These are phyloP conservation scores for Synanceia verrucosa DNA, from an alignment of 2,797 vertebrate genomes.

Conservation along the genomic window DNA sequence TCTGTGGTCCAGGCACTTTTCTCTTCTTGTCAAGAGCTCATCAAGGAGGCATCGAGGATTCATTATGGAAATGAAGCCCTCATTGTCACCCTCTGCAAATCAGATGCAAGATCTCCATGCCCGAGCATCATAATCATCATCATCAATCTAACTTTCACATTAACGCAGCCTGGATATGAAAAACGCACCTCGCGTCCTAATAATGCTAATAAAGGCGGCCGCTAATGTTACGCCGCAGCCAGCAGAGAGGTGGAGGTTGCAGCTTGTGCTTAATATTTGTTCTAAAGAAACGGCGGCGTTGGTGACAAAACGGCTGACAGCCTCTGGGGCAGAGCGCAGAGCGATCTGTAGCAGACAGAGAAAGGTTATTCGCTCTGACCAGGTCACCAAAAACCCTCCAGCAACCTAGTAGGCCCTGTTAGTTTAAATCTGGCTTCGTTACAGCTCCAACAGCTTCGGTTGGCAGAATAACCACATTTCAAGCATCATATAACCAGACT, in stretches of 20 bases:
- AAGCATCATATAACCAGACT: conserved; percentile 59
- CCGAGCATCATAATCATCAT: conserved; percentile 59
- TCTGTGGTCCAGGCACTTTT: conserved; percentile 45
- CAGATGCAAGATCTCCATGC: conserved; percentile 59
- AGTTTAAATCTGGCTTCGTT: conserved; percentile 50
- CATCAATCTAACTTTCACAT: conserved; percentile 75
- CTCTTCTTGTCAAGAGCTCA: conserved; percentile 72
- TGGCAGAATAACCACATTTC: conserved; percentile 60
- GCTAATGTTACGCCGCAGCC: conserved; percentile 57
- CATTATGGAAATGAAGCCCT: conserved; percentile 78
- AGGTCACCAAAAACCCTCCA: conserved; percentile 61
- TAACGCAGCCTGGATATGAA: conserved; percentile 61
- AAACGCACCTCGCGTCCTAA: conserved; percentile 62
- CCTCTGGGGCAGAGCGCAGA: conserved; percentile 25
- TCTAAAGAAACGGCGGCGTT: conserved; percentile 14
- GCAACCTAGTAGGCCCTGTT: conserved; percentile 52
- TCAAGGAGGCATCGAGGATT: conserved; percentile 68
- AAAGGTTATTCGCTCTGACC: conserved; percentile 69
- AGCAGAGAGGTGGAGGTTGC: conserved; percentile 42
- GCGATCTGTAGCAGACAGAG: conserved; percentile 51
- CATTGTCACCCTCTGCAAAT: conserved; percentile 69
- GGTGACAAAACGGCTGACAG: conserved; percentile 64
- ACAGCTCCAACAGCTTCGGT: conserved; percentile 34
- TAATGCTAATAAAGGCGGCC: conserved; percentile 62
- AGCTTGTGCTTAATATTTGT: conserved; percentile 19